phyloP scores from a whole-genome alignment of 2,113 vertebrate species.

The Myiozetetes cayanensis region DNA sequence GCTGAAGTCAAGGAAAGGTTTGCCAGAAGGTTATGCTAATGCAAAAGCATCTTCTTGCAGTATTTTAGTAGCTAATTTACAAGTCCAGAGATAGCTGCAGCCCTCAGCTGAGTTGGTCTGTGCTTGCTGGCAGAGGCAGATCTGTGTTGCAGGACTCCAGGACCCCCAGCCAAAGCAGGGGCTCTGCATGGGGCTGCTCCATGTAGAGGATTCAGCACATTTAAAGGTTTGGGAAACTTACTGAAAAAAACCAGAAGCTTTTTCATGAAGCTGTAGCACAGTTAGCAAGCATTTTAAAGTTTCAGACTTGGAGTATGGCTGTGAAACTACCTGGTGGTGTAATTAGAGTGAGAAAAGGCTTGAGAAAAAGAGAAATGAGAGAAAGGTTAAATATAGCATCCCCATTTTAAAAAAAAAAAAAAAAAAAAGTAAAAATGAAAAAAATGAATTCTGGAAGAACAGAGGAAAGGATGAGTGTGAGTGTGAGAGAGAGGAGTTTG shows the following conservation, averaged over 20 bases:
- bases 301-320: neutral
- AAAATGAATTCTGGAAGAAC: conserved; percentile 9
- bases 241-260: neutral
- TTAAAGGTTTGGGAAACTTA: neutral
- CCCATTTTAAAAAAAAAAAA: neutral
- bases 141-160: neutral
- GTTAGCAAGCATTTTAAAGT: neutral
- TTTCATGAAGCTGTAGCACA: neutral
- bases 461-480: neutral
- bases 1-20: neutral
- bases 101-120: neutral
- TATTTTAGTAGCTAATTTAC: neutral
- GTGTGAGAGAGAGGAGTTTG: conserved; percentile 12
- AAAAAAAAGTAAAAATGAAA: neutral
- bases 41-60: neutral
- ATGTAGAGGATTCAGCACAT: neutral
- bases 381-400: conserved; percentile 22
- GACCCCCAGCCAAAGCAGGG: neutral
- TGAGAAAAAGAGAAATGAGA: conserved; percentile 58
- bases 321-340: conserved; percentile 19
- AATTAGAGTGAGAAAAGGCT: neutral
- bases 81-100: neutral
- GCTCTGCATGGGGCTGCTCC: neutral
- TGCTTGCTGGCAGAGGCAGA: neutral
- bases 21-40: neutral